A percentile compares a stretch with the other conserved stretches of the same genome.
Conservation (phyloP, 2,888 invertebrate species). For the Leptopilina drosophilae region DNA sequence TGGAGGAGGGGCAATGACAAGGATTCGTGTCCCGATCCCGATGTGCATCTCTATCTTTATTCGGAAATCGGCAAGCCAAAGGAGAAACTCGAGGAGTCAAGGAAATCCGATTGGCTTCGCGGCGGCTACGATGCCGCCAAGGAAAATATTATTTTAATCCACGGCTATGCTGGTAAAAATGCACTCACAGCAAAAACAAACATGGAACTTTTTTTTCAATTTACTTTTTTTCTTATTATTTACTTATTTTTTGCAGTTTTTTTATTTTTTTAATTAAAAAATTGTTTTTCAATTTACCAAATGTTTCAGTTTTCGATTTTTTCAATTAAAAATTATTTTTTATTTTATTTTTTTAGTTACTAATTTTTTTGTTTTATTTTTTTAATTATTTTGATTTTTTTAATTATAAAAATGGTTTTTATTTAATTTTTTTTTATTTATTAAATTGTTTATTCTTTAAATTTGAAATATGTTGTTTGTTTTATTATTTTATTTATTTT, state of each 20-base stretch:
- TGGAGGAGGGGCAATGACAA: slow-evolving; percentile 83
- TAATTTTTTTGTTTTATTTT: too few species aligned
- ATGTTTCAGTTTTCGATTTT: too few species aligned
- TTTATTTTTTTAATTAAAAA: not conserved
- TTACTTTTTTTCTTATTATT: not conserved
- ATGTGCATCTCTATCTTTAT: slow-evolving; percentile 83
- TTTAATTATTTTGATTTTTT: too few species aligned
- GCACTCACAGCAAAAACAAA: not conserved
- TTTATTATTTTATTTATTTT: too few species aligned
- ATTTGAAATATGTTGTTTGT: too few species aligned
- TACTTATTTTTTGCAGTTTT: not conserved
- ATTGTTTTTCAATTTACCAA: too few species aligned
- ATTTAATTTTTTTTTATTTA: too few species aligned
- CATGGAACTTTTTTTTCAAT: slow-evolving; percentile 1
- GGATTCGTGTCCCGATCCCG: slow-evolving; percentile 86
- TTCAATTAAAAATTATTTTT: too few species aligned
- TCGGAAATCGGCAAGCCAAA: slow-evolving; percentile 79
- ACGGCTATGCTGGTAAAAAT: slow-evolving; percentile 85
- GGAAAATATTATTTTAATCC: slow-evolving; percentile 85
- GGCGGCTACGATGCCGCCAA: slow-evolving; percentile 84
- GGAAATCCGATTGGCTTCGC: slow-evolving; percentile 82
- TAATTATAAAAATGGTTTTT: too few species aligned
- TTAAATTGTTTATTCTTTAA: too few species aligned
- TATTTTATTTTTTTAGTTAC: too few species aligned
- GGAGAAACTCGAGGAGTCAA: slow-evolving; percentile 60